Conservation (phyloP, 2,113 vertebrate species). For the Rynchops niger region DNA sequence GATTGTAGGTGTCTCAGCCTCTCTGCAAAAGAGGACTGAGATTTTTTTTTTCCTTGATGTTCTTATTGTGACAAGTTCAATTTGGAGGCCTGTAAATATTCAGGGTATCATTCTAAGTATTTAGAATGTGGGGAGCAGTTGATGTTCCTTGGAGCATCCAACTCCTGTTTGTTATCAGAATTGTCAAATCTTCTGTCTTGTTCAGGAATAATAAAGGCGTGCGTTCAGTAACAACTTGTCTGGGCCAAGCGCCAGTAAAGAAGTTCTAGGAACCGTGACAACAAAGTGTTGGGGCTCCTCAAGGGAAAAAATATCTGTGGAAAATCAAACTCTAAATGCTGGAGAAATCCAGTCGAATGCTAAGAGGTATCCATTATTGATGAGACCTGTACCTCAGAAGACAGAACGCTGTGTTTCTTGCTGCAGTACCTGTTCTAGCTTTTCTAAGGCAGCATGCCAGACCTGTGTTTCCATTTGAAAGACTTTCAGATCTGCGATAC, state of each 20-base stretch:
- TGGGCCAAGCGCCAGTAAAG: background rate
- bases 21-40: background rate
- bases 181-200: background rate
- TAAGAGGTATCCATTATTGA: background rate
- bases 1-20: background rate
- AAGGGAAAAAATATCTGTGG: background rate
- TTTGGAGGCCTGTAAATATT: background rate
- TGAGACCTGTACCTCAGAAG: background rate
- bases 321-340: background rate
- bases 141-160: background rate
- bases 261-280: background rate
- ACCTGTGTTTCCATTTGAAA: background rate
- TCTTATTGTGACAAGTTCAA: background rate
- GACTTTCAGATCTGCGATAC: background rate
- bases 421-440: background rate
- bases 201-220: background rate
- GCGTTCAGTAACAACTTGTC: background rate
- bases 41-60: background rate
- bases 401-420: background rate
- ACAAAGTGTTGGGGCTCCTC: background rate
- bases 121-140: background rate
- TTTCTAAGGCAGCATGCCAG: background rate
- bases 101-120: background rate
- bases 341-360: background rate
- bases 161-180: background rate